Evolutionary conservation across 2,888 invertebrate species (phyloP), one percentile per base, ranked within the genome.

Genomic region (Cerceris rybyensis): DNA sequence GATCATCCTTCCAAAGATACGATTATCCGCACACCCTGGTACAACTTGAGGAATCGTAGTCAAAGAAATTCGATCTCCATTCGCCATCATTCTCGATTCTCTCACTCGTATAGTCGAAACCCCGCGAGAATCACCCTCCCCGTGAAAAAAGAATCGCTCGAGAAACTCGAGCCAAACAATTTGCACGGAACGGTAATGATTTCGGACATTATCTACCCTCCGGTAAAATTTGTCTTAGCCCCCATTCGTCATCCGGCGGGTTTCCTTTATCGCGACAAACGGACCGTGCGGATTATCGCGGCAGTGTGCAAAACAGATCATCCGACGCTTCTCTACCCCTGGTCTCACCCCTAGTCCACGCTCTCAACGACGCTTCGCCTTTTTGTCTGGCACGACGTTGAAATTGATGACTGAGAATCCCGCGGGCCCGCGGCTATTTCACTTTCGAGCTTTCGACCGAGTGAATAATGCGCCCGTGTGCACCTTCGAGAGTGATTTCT

Each of bases 401-500:
- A 87, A 90, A 89, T 90, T 89, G 88, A 90, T 88, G 89, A 84
- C 80, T 78, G 50, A 50, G 78, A 64, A 71, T 71, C 76, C 74
- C 70, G 74, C 64, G 73, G 61, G 72, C 74, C 28, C 28, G 28
- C 28, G 76, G 77, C 70, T 82, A 79, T 88, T 88, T 85, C 81
- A 75, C 82, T 83, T 83, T 65, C 39, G 80, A 81, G 68, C 80
- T 81, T 74, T 59, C 74, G 58, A 61, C 17, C 74, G 69, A 71
- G 76, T 82, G 84, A 85, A 78, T 81, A 81, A 86, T 80, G 79
- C 78, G 74, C 61, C 42, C 58, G 61, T 63, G 61, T 63, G 55
- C 70, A 66, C 64, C 75, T 69, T 75, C 80, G 67, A 77, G 76
- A 85, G 82, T 83, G 90, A 90, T 89, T 90, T 90, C 90, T 90